Conservation (phyloP, 2,888 invertebrate genomes). For the Cryptocephalus primarius region DNA sequence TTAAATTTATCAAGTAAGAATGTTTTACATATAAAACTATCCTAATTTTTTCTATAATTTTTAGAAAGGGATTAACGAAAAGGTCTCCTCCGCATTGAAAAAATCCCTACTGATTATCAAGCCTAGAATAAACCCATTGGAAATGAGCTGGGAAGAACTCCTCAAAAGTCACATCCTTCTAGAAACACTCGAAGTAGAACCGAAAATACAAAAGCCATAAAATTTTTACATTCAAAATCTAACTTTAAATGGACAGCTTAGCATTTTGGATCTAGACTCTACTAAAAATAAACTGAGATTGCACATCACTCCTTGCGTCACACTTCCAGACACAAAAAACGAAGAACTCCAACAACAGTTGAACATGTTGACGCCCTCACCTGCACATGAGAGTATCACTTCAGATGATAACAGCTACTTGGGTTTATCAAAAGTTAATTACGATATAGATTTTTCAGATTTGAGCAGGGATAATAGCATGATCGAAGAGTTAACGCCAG, state of each 20-base stretch:
- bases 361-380: slow-evolving; percentile 31
- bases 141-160: slow-evolving; percentile 15
- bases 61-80: slow-evolving; percentile 60
- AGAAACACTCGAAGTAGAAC: slow-evolving; percentile 1
- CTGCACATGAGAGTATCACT: slow-evolving; percentile 37
- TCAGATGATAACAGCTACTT: slow-evolving; percentile 53
- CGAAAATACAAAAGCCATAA: slow-evolving; percentile 3
- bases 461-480: slow-evolving; percentile 61
- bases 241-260: slow-evolving; percentile 19
- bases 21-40: too few relatives aligned
- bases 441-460: slow-evolving; percentile 67
- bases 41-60: slow-evolving; percentile 12
- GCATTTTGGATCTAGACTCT: slow-evolving; percentile 17
- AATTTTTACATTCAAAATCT: slow-evolving; percentile 31
- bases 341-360: slow-evolving; percentile 29
- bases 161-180: neutral
- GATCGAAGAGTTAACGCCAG: slow-evolving; percentile 43
- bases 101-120: slow-evolving; percentile 64
- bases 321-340: slow-evolving; percentile 24
- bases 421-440: slow-evolving; percentile 59
- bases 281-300: slow-evolving; percentile 26
- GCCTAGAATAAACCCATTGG: slow-evolving; percentile 47
- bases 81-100: slow-evolving; percentile 59
- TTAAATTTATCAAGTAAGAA: too few relatives aligned
- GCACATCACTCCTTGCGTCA: slow-evolving; percentile 33